Evolutionary conservation across 2,797 vertebrate genomes (phyloP).

Genomic region (Centropyge bicolor): DNA sequence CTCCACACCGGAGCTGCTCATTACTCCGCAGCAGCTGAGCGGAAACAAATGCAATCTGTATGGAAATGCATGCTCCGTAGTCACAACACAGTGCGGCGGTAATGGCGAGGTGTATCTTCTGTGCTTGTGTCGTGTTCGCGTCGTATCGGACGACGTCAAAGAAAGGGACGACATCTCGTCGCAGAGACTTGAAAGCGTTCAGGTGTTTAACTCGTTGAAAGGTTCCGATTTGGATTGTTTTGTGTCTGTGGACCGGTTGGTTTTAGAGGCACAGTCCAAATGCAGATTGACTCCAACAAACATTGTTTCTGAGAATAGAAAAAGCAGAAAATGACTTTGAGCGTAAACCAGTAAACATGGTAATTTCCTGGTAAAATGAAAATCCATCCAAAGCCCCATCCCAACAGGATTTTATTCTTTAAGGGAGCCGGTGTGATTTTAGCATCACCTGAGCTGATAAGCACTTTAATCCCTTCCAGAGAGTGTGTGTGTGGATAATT

Average conservation of each 20-base stretch:
- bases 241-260: background rate
- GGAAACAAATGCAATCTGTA: slow-evolving; percentile 76
- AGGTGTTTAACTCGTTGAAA: slow-evolving; percentile 16
- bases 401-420: background rate
- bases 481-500: background rate
- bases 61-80: slow-evolving; percentile 67
- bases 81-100: slow-evolving; percentile 53
- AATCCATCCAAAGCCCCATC: background rate
- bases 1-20: slow-evolving; percentile 51
- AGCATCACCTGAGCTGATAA: background rate
- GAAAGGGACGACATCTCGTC: slow-evolving; percentile 8
- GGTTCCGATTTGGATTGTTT: slow-evolving; percentile 5
- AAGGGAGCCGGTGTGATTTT: background rate
- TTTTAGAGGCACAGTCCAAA: too few species aligned
- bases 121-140: slow-evolving; percentile 33
- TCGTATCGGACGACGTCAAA: slow-evolving; percentile 24
- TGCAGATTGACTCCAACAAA: background rate
- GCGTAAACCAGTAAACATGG: background rate
- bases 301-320: background rate
- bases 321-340: background rate
- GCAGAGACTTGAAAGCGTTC: slow-evolving; percentile 11
- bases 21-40: slow-evolving; percentile 65
- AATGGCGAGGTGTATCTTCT: slow-evolving; percentile 24
- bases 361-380: background rate
- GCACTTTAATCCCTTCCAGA: background rate